Base-by-base conservation (phyloP, 2,797 vertebrate species). In the Melanotaenia parkinsoni region DNA sequence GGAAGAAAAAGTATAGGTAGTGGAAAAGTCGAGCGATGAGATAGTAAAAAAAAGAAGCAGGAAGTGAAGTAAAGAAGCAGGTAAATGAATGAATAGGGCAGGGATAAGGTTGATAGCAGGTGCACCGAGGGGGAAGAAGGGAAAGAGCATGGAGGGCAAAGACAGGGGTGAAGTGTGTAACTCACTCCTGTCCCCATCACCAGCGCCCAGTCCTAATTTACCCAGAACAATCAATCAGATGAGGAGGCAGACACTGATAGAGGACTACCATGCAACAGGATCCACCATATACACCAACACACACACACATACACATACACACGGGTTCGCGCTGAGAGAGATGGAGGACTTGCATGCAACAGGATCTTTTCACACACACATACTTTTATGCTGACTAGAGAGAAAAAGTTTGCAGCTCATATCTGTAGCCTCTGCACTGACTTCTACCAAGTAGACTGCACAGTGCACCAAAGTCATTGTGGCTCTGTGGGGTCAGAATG, bases 151-250 rank as follows among this genome's bases (percentile, higher is more conserved):
- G 83, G 80, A 89, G 85, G 86, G 81, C 88, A 91, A 91, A 89
- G 89, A 91, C 88, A 88, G 80, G 88, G 86, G 89, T 89, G 89
- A 90, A 93, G 87, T 84, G 85, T 92, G 91, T 93, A 93, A 92
- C 88, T 91, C 92, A 92, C 91, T 90, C 92, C 92, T 89, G 87
- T 91, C 86, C 91, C 86, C 89, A 89, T 90, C 89, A 91, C 90
- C 88, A 88, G 87, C 84, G 72, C 85, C 83, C 86, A 84, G 89
- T 90, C 88, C 91, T 92, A 92, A 93, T 93, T 93, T 93, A 94
- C 91, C 92, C 89, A 86, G 92, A 94, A 92, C 91, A 94, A 95
- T 94, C 93, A 95, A 95, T 95, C 91, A 91, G 88, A 94, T 93
- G 90, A 89, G 89, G 91, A 90, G 88, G 86, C 91, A 93, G 93